Conservation (phyloP, 2,888 invertebrate species). For the Pherbina coryleti region DNA sequence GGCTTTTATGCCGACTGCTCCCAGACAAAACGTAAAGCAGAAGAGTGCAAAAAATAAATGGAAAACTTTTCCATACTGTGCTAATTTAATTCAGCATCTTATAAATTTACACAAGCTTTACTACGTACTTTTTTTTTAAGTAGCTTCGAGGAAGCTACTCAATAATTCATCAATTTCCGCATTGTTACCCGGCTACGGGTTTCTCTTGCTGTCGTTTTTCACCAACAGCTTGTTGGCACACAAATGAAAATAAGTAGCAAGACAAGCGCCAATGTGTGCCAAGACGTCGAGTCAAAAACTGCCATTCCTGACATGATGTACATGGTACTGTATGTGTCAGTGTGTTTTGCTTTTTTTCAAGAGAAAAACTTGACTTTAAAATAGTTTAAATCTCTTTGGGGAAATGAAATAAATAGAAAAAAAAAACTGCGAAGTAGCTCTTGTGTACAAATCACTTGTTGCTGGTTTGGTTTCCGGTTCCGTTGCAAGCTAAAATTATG, state of each 20-base stretch:
- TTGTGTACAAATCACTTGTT: conserved; percentile 5
- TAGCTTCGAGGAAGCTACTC: conserved; percentile 10
- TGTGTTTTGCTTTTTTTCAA: background rate
- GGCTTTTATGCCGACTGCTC: too few species aligned
- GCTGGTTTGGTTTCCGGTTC: conserved; percentile 13
- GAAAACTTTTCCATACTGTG: background rate
- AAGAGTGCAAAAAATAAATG: background rate
- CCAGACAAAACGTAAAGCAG: background rate
- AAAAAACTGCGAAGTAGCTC: background rate
- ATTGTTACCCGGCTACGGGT: background rate
- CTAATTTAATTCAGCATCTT: background rate
- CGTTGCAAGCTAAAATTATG: background rate
- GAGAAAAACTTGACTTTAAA: background rate
- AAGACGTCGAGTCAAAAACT: background rate
- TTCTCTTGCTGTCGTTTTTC: background rate
- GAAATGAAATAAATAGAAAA: background rate
- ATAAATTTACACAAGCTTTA: conserved; percentile 1
- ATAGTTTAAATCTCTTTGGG: background rate
- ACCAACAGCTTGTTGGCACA: background rate
- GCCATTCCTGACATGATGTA: background rate
- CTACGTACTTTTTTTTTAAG: background rate
- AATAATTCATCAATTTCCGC: conserved; percentile 19
- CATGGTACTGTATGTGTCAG: background rate
- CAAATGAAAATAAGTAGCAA: background rate
- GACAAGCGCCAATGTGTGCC: background rate